These are phyloP conservation scores for Oeneis ivallda DNA, from an alignment of 2,888 invertebrate species.

Conservation along the genomic window DNA sequence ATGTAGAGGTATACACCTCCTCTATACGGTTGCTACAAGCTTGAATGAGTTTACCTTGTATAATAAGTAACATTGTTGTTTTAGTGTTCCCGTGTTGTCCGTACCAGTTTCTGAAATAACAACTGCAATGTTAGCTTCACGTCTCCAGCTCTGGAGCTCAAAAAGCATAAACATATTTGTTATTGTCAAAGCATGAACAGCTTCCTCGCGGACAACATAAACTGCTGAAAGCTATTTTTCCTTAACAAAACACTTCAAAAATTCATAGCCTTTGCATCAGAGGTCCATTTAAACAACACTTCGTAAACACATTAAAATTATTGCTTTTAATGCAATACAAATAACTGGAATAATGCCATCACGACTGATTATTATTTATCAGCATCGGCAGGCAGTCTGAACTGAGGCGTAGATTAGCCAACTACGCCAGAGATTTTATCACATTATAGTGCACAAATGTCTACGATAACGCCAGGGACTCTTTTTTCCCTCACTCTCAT, in stretches of 20 bases:
- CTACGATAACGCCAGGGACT: too few species aligned
- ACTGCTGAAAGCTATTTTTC: neutral
- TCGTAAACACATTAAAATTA: neutral
- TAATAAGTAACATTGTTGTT: conserved; percentile 13
- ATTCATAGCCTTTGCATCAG: neutral
- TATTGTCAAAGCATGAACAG: neutral
- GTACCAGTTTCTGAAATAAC: conserved; percentile 12
- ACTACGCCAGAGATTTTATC: too few species aligned
- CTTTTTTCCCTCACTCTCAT: too few species aligned
- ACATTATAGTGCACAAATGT: too few species aligned
- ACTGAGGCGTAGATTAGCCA: too few species aligned
- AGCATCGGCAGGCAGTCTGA: too few species aligned
- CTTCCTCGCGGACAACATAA: neutral
- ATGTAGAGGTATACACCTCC: neutral
- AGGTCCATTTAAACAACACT: conserved; percentile 8
- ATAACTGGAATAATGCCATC: too few species aligned
- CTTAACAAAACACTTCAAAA: conserved; percentile 3
- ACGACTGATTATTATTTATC: too few species aligned
- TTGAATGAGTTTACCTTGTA: conserved; percentile 8
- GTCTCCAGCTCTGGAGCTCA: conserved; percentile 3
- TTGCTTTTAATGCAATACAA: neutral
- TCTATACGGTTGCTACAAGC: neutral
- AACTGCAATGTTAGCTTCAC: conserved; percentile 15
- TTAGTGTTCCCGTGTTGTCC: conserved; percentile 10
- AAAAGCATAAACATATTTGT: conserved; percentile 9